Conservation (phyloP, 1,140 invertebrate genomes). For the Sipha flava region DNA sequence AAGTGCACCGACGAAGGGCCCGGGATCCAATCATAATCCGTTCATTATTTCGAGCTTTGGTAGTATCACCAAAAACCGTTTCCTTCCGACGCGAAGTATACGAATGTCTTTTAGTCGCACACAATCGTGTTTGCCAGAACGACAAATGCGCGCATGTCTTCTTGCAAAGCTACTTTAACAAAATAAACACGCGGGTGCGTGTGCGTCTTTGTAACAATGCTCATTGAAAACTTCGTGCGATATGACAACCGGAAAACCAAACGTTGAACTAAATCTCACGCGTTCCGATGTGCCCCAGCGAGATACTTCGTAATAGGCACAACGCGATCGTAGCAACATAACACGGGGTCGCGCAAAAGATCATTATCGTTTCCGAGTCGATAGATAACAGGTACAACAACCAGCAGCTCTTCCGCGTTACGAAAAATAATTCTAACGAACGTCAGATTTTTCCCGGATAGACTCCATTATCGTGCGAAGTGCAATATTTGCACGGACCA, state of each 20-base stretch:
- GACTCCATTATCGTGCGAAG: too few relatives aligned
- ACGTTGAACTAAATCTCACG: neutral
- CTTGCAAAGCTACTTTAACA: neutral
- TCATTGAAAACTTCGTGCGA: neutral
- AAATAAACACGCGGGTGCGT: neutral
- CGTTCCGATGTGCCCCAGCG: too few relatives aligned
- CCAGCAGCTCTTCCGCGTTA: too few relatives aligned
- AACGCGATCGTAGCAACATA: too few relatives aligned
- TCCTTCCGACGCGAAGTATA: neutral
- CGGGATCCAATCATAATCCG: conserved; percentile 5
- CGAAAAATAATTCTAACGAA: too few relatives aligned
- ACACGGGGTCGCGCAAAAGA: too few relatives aligned
- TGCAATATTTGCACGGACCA: too few relatives aligned
- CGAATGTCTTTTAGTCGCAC: neutral
- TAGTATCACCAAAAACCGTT: conserved; percentile 2
- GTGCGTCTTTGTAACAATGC: conserved; percentile 4
- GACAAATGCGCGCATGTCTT: neutral
- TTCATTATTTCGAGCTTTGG: conserved; percentile 16
- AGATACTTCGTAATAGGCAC: too few relatives aligned
- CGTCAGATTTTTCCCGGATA: too few relatives aligned
- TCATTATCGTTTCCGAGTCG: too few relatives aligned
- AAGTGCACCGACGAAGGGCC: neutral
- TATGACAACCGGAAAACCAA: neutral
- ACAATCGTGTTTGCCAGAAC: neutral
- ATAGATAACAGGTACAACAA: too few relatives aligned